These are phyloP conservation scores for Sminthurides aquaticus DNA, from an alignment of 2,888 invertebrate genomes.

Conservation along the genomic window DNA sequence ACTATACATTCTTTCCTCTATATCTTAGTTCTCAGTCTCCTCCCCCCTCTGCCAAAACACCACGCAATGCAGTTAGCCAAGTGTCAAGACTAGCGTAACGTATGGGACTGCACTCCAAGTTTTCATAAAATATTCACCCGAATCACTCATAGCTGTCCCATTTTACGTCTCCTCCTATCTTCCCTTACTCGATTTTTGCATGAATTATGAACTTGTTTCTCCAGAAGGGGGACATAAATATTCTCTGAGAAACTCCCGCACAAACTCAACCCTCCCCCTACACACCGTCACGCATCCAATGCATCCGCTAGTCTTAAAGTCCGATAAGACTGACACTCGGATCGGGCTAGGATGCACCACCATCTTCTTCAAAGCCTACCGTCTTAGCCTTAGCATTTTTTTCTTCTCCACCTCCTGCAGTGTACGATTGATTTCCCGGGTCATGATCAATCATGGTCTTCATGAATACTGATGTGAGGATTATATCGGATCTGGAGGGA, in stretches of 20 bases:
- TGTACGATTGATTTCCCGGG: neutral
- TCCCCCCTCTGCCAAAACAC: neutral
- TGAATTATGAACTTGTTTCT: constrained; percentile 25
- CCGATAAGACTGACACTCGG: no score
- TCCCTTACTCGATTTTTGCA: constrained; percentile 25
- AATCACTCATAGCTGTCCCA: constrained; percentile 41
- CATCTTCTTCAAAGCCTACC: no score
- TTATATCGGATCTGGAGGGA: neutral
- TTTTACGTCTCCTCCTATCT: constrained; percentile 33
- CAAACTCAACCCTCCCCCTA: no score
- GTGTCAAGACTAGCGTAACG: neutral
- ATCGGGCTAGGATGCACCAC: no score
- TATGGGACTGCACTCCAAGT: constrained; percentile 5
- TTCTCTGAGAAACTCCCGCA: no score
- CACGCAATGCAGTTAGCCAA: neutral
- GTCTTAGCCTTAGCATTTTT: no score
- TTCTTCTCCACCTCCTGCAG: no score
- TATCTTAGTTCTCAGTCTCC: neutral
- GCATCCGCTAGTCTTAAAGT: no score
- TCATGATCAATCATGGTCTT: neutral
- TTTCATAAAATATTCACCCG: constrained; percentile 36
- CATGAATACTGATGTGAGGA: neutral
- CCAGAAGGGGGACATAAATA: neutral
- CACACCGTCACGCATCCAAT: no score
- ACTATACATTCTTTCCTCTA: neutral